Conservation (phyloP, 2,888 invertebrate species). For the Hipparchia semele region DNA sequence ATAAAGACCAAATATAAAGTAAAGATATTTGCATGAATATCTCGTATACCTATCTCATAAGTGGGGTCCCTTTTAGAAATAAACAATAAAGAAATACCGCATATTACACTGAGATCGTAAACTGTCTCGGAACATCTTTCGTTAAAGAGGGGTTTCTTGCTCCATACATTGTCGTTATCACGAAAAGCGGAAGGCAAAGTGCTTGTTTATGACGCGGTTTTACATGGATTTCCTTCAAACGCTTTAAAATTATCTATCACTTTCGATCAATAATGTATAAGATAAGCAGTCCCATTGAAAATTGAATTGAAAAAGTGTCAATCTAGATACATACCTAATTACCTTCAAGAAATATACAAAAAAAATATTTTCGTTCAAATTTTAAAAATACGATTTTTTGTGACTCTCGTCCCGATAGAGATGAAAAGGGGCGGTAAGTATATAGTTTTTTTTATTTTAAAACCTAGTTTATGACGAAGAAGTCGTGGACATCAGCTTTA, state of each 20-base stretch:
- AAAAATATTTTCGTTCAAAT: no score
- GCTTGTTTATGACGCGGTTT: slow-evolving; percentile 25
- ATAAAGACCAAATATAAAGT: no score
- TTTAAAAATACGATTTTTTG: no score
- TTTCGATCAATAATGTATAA: neutral
- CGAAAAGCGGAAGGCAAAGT: slow-evolving; percentile 26
- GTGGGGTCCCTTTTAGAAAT: slow-evolving; percentile 5
- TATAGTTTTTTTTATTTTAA: no score
- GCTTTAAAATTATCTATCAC: neutral
- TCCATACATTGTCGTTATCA: slow-evolving; percentile 31
- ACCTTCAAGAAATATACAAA: no score
- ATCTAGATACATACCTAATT: no score
- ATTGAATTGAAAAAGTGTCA: no score
- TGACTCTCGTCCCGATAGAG: no score
- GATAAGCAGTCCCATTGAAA: neutral
- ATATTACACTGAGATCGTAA: slow-evolving; percentile 20
- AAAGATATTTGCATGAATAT: slow-evolving; percentile 7
- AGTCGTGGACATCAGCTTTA: no score
- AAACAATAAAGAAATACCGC: slow-evolving; percentile 23
- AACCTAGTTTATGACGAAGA: no score
- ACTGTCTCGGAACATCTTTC: slow-evolving; percentile 24
- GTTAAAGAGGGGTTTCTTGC: slow-evolving; percentile 23
- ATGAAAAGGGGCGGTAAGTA: no score
- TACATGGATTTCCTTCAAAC: slow-evolving; percentile 8
- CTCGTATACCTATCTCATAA: neutral